Percentiles rank a stretch among this genome's conserved stretches.
phyloP scores from a whole-genome alignment of 53 echinoderm and acorn worm species.

The Actinopyga echinites region DNA sequence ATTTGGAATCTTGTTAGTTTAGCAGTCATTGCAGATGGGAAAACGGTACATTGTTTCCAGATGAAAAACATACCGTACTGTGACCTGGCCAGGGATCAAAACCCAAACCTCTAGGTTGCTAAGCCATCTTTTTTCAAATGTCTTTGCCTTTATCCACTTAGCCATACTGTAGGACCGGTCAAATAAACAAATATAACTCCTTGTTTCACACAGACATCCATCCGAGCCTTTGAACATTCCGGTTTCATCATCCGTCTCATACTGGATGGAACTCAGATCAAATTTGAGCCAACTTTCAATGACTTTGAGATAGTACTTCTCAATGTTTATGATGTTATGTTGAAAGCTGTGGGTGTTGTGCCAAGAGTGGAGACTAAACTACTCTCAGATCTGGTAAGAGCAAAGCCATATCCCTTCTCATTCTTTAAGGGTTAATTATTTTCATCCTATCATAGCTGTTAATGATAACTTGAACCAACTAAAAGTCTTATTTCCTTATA shows the following conservation, averaged over 20 bases:
- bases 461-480: no score
- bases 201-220: slow-evolving; percentile 62
- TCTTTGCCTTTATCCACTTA: no score
- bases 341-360: slow-evolving; percentile 90
- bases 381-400: slow-evolving; percentile 93
- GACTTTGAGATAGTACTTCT: slow-evolving; percentile 95
- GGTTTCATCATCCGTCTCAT: slow-evolving; percentile 93
- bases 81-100: no score
- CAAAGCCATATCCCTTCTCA: background rate
- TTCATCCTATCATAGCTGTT: background rate
- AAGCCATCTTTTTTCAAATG: no score
- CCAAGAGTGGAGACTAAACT: slow-evolving; percentile 98
- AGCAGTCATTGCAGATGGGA: no score
- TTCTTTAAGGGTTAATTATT: background rate
- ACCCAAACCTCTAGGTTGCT: no score
- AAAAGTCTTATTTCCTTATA: no score
- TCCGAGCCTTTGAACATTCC: slow-evolving; percentile 90
- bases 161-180: no score
- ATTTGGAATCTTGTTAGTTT: no score
- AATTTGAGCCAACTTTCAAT: slow-evolving; percentile 95
- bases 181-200: background rate
- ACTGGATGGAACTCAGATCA: slow-evolving; percentile 87
- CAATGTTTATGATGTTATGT: slow-evolving; percentile 97
- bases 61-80: no score
- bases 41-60: no score